Evolutionary conservation across 2,797 vertebrate genomes (phyloP), one percentile per base, ranked within the genome.

Genomic region (Bovichtus variegatus): DNA sequence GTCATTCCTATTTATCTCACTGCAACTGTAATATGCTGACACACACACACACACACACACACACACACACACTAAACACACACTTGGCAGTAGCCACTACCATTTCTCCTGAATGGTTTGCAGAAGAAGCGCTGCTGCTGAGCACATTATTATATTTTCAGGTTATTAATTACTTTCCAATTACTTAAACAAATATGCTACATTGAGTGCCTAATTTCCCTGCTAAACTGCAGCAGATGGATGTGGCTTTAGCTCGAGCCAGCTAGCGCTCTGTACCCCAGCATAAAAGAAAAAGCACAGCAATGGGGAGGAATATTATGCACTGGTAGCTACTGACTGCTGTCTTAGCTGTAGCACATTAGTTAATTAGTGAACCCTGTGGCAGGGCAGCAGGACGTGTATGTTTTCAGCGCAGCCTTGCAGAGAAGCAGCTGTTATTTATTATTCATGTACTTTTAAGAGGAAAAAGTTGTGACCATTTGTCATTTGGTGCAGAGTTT

Each of bases 181-280:
- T 95, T 94, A 94, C 92, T 93, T 93, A 89, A 93, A 93, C 92
- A 94, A 94, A 94, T 89, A 94, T 85, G 93, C 93, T 90, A 94
- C 95, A 94, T 95, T 94, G 93, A 94, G 93, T 70, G 79, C 86
- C 93, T 95, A 95, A 96, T 96, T 94, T 93, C 87, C 92, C 93
- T 53, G 77, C 85, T 92, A 92, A 93, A 87, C 85, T 87, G 82
- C 82, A 91, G 91, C 94, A 95, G 94, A 95, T 94, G 94, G 93
- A 94, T 90, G 87, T 78, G 78, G 80, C 84, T 72, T 54, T 44
- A 57, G 76, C 73, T 71, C 4, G 49, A 86, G 80, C 78, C n/a
- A 18, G 76, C 80, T 27, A 57, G 66, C 41, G 9, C 62, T 73
- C 27, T 6, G 70, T 43, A 62, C 55, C 67, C 81, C 72, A 41